These are phyloP conservation scores for Haliclona indistincta DNA, from an alignment of 37 sponge, comb jelly and placozoan species.

Conservation along the genomic window DNA sequence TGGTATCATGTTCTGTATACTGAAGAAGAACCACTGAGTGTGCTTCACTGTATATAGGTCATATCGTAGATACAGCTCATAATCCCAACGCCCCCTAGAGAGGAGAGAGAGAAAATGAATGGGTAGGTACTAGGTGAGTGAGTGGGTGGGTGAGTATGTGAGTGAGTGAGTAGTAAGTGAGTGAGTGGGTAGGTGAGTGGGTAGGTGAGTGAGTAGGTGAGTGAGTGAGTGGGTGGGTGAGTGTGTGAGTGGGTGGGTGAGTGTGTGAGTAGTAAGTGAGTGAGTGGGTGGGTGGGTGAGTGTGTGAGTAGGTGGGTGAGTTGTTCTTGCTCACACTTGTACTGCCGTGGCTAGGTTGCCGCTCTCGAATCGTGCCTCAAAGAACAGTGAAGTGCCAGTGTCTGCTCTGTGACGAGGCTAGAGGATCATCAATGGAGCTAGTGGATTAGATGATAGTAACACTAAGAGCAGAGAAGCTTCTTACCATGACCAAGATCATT, in stretches of 20 bases:
- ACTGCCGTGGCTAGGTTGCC: conserved; percentile 87
- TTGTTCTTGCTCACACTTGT: conserved; percentile 65
- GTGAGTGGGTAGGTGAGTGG: conserved; percentile 7
- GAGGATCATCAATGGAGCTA: too few relatives aligned
- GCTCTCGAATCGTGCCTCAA: conserved; percentile 95
- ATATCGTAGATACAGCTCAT: conserved; percentile 86
- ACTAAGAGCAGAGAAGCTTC: too few relatives aligned
- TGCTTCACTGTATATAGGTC: conserved; percentile 97
- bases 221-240: not conserved
- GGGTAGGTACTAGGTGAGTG: too few relatives aligned
- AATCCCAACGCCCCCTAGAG: conserved; percentile 87
- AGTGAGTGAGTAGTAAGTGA: not conserved
- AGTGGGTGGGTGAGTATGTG: not conserved
- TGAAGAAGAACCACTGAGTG: conserved; percentile 99
- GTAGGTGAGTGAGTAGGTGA: not conserved
- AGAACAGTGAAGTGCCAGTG: conserved; percentile 50
- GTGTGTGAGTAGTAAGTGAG: too few relatives aligned
- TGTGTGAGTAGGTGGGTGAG: too few relatives aligned
- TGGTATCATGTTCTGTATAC: conserved; percentile 82
- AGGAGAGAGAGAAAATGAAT: too few relatives aligned
- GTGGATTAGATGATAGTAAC: too few relatives aligned
- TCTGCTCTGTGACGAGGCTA: conserved; percentile 5
- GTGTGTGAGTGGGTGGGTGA: not conserved
- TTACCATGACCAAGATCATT: too few relatives aligned
- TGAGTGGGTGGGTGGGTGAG: too few relatives aligned